Evolutionary conservation across 2,797 vertebrate genomes (phyloP).

Genomic region (Tenualosa thibaudeaui): DNA sequence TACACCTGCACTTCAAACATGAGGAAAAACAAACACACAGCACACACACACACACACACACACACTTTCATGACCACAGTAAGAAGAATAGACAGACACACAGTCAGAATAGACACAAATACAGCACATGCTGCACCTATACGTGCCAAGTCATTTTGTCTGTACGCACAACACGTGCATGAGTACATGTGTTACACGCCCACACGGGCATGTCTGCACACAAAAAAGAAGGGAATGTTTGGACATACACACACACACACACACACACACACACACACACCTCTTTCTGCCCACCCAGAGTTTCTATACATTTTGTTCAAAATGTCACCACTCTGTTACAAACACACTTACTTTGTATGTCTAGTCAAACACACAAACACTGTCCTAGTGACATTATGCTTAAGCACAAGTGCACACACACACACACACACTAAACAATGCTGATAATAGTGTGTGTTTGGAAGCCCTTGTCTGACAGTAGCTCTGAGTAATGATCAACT

Average conservation of each 20-base stretch:
- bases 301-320: no score
- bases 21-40: neutral
- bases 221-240: neutral
- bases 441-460: neutral
- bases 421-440: neutral
- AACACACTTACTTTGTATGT: no score
- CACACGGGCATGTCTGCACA: neutral
- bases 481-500: neutral
- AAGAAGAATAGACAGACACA: no score
- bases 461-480: neutral
- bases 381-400: no score
- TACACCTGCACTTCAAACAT: conserved; percentile 17
- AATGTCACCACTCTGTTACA: no score
- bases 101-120: neutral
- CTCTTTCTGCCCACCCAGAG: no score
- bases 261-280: neutral
- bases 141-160: no score
- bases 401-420: neutral
- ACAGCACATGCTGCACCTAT: neutral
- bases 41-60: neutral
- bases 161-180: no score
- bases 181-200: neutral
- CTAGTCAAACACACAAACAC: no score
- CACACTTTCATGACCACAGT: neutral
- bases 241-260: conserved; percentile 10